phyloP scores from a whole-genome alignment of 2,797 vertebrate species.

The Champsocephalus esox region DNA sequence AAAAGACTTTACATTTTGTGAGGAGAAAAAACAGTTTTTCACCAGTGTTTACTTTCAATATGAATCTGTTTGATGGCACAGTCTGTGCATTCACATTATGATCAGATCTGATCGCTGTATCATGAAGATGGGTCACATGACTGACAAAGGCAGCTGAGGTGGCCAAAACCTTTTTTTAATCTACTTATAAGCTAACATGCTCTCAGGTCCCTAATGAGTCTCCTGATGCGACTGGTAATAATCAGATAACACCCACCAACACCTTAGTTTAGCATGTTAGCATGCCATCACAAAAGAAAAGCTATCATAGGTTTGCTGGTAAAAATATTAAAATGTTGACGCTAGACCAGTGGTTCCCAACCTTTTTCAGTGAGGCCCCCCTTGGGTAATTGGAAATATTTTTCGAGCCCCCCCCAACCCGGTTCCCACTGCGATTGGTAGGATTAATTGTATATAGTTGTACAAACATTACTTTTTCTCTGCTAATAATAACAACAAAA shows the following conservation, averaged over 20 bases:
- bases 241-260: not conserved
- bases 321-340: not conserved
- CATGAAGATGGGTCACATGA: not conserved
- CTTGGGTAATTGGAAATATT: no score
- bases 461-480: no score
- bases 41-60: not conserved
- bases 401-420: no score
- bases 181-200: not conserved
- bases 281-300: not conserved
- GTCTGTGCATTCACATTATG: not conserved
- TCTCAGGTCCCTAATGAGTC: not conserved
- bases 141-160: not conserved
- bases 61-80: not conserved
- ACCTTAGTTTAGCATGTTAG: not conserved
- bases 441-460: no score
- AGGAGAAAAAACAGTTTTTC: not conserved
- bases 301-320: not conserved
- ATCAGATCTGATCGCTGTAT: no score
- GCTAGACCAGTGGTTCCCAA: no score
- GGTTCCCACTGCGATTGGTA: no score
- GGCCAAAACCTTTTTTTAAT: not conserved
- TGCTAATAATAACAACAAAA: no score
- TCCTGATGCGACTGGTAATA: not conserved
- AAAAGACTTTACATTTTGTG: not conserved
- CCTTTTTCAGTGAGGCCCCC: no score